phyloP scores from a whole-genome alignment of 2,113 vertebrate genomes.

The Epinephelus cyanopodus region DNA sequence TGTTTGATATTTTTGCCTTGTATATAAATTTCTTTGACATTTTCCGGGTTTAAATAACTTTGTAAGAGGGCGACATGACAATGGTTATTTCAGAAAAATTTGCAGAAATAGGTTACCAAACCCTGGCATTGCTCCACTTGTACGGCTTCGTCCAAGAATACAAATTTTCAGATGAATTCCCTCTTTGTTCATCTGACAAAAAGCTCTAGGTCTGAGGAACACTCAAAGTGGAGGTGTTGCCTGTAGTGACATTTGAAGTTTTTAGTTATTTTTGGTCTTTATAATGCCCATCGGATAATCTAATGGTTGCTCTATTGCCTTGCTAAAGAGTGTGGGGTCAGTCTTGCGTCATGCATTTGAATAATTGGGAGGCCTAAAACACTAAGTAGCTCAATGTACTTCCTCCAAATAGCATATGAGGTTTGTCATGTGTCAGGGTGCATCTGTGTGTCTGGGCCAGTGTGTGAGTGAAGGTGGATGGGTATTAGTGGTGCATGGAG shows the following conservation, averaged over 20 bases:
- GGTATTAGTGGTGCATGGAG: slow-evolving; percentile 51
- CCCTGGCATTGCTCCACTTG: slow-evolving; percentile 35
- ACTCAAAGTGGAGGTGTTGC: slow-evolving; percentile 47
- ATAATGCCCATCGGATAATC: slow-evolving; percentile 44
- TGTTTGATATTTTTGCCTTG: slow-evolving; percentile 8
- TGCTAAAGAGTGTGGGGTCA: slow-evolving; percentile 53
- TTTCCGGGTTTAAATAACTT: slow-evolving; percentile 25
- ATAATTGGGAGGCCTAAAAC: slow-evolving; percentile 71
- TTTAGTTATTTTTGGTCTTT: slow-evolving; percentile 27
- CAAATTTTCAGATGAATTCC: slow-evolving; percentile 40
- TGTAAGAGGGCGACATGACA: not conserved
- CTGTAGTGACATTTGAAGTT: slow-evolving; percentile 29
- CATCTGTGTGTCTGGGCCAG: slow-evolving; percentile 60
- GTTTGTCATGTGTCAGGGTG: slow-evolving; percentile 78
- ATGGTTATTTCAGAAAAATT: slow-evolving; percentile 30
- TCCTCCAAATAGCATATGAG: slow-evolving; percentile 69
- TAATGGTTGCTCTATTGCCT: slow-evolving; percentile 54
- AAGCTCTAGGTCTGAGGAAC: slow-evolving; percentile 28
- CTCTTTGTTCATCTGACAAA: slow-evolving; percentile 42
- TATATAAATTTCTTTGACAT: slow-evolving; percentile 17
- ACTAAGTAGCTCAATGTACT: slow-evolving; percentile 61
- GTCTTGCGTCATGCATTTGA: slow-evolving; percentile 70
- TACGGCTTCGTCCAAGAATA: slow-evolving; percentile 32
- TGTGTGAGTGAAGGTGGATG: slow-evolving; percentile 70
- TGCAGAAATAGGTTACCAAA: slow-evolving; percentile 30